phyloP scores from a whole-genome alignment of 2,113 vertebrate species.

The Deroptyus accipitrinus region DNA sequence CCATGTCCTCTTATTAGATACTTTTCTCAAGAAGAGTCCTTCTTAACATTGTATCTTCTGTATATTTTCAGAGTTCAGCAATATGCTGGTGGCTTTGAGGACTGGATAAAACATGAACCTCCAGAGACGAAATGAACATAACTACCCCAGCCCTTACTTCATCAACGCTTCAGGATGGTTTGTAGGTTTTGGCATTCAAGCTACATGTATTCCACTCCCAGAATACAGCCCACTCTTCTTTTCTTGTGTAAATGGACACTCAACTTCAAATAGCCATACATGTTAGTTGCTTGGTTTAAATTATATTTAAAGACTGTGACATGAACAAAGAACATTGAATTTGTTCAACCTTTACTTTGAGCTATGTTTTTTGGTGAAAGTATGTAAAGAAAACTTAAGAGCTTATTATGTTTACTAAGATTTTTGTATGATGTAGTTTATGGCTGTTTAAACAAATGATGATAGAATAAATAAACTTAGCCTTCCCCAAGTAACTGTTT shows the following conservation, averaged over 20 bases:
- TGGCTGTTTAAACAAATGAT: background rate
- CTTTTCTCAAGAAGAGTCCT: background rate
- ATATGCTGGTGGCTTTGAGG: constrained; percentile 89
- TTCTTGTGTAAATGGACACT: background rate
- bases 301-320: background rate
- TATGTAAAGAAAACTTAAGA: background rate
- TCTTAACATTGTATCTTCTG: background rate
- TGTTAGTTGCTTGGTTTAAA: background rate
- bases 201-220: background rate
- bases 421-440: background rate
- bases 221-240: background rate
- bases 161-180: background rate
- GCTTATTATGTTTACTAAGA: background rate
- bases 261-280: background rate
- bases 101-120: constrained; percentile 84
- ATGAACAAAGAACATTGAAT: background rate
- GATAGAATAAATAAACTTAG: background rate
- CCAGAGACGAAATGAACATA: constrained; percentile 64
- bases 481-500: background rate
- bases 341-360: background rate
- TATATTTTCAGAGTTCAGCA: constrained; percentile 81
- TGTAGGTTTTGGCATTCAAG: background rate
- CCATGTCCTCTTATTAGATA: background rate
- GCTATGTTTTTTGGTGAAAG: background rate
- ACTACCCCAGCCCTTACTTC: background rate